Conservation (phyloP, 2,888 invertebrate genomes). For the Harpalus rufipes region DNA sequence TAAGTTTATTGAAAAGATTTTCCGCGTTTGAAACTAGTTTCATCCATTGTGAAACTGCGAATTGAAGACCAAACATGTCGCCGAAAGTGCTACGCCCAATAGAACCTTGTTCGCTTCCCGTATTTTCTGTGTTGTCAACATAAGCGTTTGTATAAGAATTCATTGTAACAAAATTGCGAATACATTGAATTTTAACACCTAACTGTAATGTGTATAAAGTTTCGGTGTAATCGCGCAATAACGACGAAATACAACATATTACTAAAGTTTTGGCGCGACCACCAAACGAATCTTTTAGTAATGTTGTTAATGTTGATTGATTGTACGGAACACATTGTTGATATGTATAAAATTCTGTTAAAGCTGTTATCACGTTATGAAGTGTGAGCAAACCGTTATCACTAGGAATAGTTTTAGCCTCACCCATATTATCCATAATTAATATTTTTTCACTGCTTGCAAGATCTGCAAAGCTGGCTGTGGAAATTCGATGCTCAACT, state of each 20-base stretch:
- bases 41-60: slow-evolving; percentile 90
- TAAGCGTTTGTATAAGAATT: slow-evolving; percentile 79
- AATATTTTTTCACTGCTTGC: slow-evolving; percentile 80
- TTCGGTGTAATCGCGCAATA: slow-evolving; percentile 84
- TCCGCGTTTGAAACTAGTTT: slow-evolving; percentile 92
- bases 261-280: slow-evolving; percentile 87
- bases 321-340: slow-evolving; percentile 78
- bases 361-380: slow-evolving; percentile 82
- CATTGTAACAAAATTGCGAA: slow-evolving; percentile 85
- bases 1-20: slow-evolving; percentile 87
- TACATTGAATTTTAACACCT: slow-evolving; percentile 83
- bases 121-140: slow-evolving; percentile 61
- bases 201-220: slow-evolving; percentile 85
- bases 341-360: slow-evolving; percentile 77
- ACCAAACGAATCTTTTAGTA: slow-evolving; percentile 87
- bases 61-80: slow-evolving; percentile 86
- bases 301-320: slow-evolving; percentile 84
- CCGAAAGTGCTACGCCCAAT: slow-evolving; percentile 69
- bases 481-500: slow-evolving; percentile 85
- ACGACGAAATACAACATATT: slow-evolving; percentile 86
- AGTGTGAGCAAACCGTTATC: slow-evolving; percentile 84
- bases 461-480: slow-evolving; percentile 87
- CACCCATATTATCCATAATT: slow-evolving; percentile 76
- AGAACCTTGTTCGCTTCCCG: slow-evolving; percentile 67
- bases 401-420: slow-evolving; percentile 78